These are phyloP conservation scores for Grantiella picta DNA, from an alignment of 2,113 vertebrate genomes.

Conservation along the genomic window DNA sequence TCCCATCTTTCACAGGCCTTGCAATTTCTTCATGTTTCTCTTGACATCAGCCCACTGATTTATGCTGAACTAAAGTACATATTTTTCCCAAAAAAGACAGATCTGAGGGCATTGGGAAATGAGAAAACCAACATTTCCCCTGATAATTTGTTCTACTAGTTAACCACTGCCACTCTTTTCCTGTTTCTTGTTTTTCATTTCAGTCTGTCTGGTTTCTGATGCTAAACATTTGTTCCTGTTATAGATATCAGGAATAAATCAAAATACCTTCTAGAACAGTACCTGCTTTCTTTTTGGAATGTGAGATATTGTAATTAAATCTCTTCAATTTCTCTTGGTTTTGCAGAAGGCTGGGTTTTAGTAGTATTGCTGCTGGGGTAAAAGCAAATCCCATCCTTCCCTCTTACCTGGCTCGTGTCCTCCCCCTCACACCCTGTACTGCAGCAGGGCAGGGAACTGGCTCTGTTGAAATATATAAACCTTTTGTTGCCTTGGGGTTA, in stretches of 20 bases:
- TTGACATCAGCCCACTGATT: not conserved
- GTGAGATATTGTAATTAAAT: not conserved
- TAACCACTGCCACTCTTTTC: not conserved
- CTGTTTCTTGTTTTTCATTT: not conserved
- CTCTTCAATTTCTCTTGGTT: not conserved
- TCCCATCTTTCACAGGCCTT: not conserved
- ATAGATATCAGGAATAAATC: not conserved
- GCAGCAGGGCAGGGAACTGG: not conserved
- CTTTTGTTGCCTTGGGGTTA: not conserved
- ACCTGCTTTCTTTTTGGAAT: not conserved
- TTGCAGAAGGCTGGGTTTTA: not conserved
- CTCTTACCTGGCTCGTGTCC: not conserved
- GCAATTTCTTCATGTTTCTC: not conserved
- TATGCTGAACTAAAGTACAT: not conserved
- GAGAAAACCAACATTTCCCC: not conserved
- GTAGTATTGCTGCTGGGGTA: not conserved
- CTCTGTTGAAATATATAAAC: not conserved
- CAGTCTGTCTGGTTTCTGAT: not conserved
- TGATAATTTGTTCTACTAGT: not conserved
- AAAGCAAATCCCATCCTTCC: not conserved
- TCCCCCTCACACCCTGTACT: not conserved
- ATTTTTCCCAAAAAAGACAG: not conserved
- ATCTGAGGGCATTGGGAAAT: slow-evolving; percentile 9
- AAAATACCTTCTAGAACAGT: not conserved
- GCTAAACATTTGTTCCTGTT: not conserved